Base-by-base conservation (phyloP, 2,797 vertebrate genomes). In the Lemur catta region DNA sequence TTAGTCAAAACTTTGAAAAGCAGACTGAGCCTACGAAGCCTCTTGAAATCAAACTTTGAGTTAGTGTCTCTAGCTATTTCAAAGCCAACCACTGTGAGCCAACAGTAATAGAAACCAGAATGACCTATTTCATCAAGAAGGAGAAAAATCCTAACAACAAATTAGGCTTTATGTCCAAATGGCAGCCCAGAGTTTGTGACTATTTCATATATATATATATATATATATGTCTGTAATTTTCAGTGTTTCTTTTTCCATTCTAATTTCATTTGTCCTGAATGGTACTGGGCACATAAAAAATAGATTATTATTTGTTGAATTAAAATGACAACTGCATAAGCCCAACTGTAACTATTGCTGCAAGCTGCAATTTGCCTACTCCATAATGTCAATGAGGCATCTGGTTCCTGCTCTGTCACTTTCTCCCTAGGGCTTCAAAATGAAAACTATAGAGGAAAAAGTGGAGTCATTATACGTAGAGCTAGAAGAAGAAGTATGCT, bases 401-500 rank as follows among this genome's bases (percentile, higher is more conserved):
- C 96, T 97, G 95, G 76, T 33, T 94, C 18, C 28, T 72, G 35
- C 74, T 85, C 69, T 89, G 79, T 91, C 67, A 69, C 71, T 94
- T 97, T 92, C 28, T 80, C 86, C 93, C 74, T 74, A 41, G 20
- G 94, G 91, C 78, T 95, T 96, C 78, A 82, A 91, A 79, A 52
- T 67, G 61, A 96, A 96, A 97, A 84, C 55, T 55, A 35, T 18
- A 55, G 84, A 94, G 84, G 67, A 94, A 80, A 92, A 94, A 84
- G 38, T 65, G 24, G 38, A 24, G 63, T 90, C 61, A 85, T 96
- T 93, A 74, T 79, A 74, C 75, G 75, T 93, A 75, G 86, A 55
- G 38, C 82, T 90, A 71, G 33, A 75, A 95, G 72, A 95, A 93
- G 26, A 94, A 94, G 57, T 71, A 46, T 0, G 0, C 79, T 84